Percentiles rank a stretch among this genome's conserved stretches.
phyloP scores from a whole-genome alignment of 2,888 invertebrate genomes.

The Bugulina stolonifera region DNA sequence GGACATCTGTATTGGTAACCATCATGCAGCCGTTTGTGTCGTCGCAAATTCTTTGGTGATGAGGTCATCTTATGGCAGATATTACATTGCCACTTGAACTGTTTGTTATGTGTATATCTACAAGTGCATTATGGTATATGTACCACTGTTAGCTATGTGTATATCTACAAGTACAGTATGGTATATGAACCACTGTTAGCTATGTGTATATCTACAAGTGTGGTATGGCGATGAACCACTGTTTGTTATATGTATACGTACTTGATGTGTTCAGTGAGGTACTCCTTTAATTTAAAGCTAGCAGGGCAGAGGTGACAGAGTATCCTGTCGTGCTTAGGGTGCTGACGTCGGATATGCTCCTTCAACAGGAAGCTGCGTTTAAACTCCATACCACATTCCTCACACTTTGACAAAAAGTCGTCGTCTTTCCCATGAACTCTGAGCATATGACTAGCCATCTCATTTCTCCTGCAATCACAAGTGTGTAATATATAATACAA shows the following conservation, averaged over 20 bases:
- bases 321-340: slow-evolving; percentile 14
- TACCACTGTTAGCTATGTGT: too few relatives aligned
- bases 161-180: too few relatives aligned
- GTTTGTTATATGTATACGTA: neutral
- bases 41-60: slow-evolving; percentile 9
- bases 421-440: slow-evolving; percentile 20
- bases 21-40: slow-evolving; percentile 13
- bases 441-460: slow-evolving; percentile 11
- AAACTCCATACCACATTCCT: slow-evolving; percentile 19
- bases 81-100: slow-evolving; percentile 26
- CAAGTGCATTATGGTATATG: too few relatives aligned
- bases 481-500: too few relatives aligned
- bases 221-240: neutral
- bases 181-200: too few relatives aligned
- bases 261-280: slow-evolving; percentile 25
- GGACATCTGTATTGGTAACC: neutral
- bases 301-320: slow-evolving; percentile 24
- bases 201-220: too few relatives aligned
- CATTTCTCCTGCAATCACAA: slow-evolving; percentile 10
- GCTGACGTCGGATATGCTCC: slow-evolving; percentile 20
- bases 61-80: slow-evolving; percentile 20
- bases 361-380: slow-evolving; percentile 2
- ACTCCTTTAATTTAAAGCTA: slow-evolving; percentile 22
- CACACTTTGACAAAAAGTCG: slow-evolving; percentile 3
- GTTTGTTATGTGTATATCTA: slow-evolving; percentile 22